phyloP scores from a whole-genome alignment of 2,888 invertebrate genomes.

The Luperina nickerlii region DNA sequence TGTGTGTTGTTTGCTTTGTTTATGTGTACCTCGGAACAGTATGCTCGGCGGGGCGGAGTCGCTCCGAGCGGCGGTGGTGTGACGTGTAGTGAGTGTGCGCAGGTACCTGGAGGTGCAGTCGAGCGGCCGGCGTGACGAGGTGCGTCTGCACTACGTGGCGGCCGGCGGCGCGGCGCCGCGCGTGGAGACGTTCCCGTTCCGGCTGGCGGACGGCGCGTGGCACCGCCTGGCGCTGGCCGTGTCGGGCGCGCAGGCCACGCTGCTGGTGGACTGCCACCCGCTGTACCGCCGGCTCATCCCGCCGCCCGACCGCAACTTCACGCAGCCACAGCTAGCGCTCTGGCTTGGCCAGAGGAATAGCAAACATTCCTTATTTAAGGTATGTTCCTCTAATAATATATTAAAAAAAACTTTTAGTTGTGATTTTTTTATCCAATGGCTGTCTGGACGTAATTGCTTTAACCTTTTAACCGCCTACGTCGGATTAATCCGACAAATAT shows the following conservation, averaged over 20 bases:
- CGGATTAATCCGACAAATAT: no score
- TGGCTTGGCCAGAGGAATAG: constrained; percentile 97
- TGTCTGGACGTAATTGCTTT: background rate
- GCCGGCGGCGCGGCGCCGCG: constrained; percentile 91
- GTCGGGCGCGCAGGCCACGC: constrained; percentile 95
- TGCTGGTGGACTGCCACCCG: constrained; percentile 96
- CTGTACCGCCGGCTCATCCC: constrained; percentile 95
- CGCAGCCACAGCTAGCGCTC: constrained; percentile 93
- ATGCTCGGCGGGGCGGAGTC: constrained; percentile 80
- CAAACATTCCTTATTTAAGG: constrained; percentile 97
- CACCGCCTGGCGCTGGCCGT: constrained; percentile 96
- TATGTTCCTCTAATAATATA: constrained; percentile 73
- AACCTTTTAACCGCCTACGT: no score
- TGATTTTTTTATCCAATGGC: background rate
- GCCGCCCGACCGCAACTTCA: constrained; percentile 94
- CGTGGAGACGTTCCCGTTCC: constrained; percentile 96
- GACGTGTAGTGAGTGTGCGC: constrained; percentile 76
- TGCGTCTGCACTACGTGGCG: constrained; percentile 95
- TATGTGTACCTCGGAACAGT: constrained; percentile 91
- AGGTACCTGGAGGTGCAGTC: constrained; percentile 98
- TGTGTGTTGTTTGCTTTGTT: constrained; percentile 89
- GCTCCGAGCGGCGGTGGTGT: constrained; percentile 71
- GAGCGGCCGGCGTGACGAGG: constrained; percentile 96
- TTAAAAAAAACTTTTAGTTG: background rate
- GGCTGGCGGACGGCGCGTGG: constrained; percentile 96